Evolutionary conservation across 2,113 vertebrate species (phyloP).

Genomic region (Psettodes erumei): DNA sequence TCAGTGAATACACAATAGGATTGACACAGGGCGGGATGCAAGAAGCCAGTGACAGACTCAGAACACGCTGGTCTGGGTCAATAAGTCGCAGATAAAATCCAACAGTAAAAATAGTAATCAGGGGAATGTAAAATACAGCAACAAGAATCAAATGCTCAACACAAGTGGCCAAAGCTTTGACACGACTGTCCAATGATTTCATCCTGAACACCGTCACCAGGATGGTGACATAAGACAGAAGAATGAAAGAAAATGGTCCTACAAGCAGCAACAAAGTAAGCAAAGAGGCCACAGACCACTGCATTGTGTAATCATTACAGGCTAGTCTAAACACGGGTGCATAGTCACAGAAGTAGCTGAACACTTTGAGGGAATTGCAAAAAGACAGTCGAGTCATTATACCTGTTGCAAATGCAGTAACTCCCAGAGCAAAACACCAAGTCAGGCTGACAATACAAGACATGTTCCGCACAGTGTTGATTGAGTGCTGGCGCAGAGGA

Average conservation of each 20-base stretch:
- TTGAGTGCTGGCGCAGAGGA: conserved; percentile 69
- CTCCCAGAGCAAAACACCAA: conserved; percentile 33
- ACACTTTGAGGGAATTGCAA: conserved; percentile 71
- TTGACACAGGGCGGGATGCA: conserved; percentile 77
- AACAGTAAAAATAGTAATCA: conserved; percentile 51
- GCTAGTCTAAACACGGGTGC: conserved; percentile 76
- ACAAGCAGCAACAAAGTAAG: neutral
- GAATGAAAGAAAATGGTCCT: conserved; percentile 59
- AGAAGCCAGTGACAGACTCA: conserved; percentile 73
- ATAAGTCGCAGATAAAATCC: conserved; percentile 52
- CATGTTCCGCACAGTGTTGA: conserved; percentile 76
- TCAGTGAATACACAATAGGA: conserved; percentile 79
- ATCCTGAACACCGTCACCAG: conserved; percentile 74
- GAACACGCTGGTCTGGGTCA: conserved; percentile 64
- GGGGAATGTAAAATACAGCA: conserved; percentile 74
- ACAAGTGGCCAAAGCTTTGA: conserved; percentile 76
- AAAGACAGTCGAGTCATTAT: conserved; percentile 75
- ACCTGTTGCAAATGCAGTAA: fast-evolving
- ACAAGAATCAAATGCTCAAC: conserved; percentile 76
- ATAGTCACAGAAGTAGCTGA: conserved; percentile 82
- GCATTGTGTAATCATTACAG: conserved; percentile 70
- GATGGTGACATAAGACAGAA: conserved; percentile 72
- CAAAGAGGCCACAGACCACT: conserved; percentile 52
- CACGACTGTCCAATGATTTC: conserved; percentile 63
- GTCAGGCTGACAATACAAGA: conserved; percentile 48